Percentiles rank a stretch among this genome's conserved stretches.
Evolutionary conservation across 2,113 vertebrate genomes (phyloP).

Genomic region (Datnioides undecimradiatus): DNA sequence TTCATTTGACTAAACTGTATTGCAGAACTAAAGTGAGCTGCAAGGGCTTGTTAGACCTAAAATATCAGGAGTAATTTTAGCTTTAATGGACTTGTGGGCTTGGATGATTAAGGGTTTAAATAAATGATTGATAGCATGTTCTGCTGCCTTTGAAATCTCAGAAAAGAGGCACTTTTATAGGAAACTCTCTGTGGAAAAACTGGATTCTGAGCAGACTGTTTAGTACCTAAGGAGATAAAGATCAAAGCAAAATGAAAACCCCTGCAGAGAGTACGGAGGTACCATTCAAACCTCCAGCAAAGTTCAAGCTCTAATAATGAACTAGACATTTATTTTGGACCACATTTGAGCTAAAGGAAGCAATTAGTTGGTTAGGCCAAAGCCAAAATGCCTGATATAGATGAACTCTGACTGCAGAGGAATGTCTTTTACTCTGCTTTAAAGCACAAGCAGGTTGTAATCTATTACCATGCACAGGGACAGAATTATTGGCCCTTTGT

Average conservation of each 20-base stretch:
- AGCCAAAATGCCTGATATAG: constrained; percentile 21
- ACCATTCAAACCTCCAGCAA: constrained; percentile 33
- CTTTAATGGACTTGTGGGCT: constrained; percentile 37
- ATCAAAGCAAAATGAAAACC: constrained; percentile 45
- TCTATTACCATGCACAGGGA: not conserved
- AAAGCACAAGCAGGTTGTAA: constrained; percentile 13
- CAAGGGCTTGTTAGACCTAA: constrained; percentile 9
- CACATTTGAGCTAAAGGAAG: constrained; percentile 22
- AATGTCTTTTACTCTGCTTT: constrained; percentile 24
- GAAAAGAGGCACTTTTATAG: constrained; percentile 25
- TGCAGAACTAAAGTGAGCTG: constrained; percentile 6
- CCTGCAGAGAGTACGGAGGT: constrained; percentile 16
- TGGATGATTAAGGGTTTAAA: constrained; percentile 52
- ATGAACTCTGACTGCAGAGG: constrained; percentile 25
- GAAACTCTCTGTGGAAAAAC: not conserved
- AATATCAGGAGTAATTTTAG: constrained; percentile 29
- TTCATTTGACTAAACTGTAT: constrained; percentile 32
- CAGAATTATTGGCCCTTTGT: not conserved
- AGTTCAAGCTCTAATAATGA: constrained; percentile 34
- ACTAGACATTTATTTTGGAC: constrained; percentile 29
- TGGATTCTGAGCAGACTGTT: constrained; percentile 4
- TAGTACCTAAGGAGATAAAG: constrained; percentile 18
- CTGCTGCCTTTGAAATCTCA: constrained; percentile 19
- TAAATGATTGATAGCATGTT: constrained; percentile 49
- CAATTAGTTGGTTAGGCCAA: constrained; percentile 27